These are phyloP conservation scores for Agrypnia vestita DNA, from an alignment of 1,140 invertebrate species.

Conservation along the genomic window DNA sequence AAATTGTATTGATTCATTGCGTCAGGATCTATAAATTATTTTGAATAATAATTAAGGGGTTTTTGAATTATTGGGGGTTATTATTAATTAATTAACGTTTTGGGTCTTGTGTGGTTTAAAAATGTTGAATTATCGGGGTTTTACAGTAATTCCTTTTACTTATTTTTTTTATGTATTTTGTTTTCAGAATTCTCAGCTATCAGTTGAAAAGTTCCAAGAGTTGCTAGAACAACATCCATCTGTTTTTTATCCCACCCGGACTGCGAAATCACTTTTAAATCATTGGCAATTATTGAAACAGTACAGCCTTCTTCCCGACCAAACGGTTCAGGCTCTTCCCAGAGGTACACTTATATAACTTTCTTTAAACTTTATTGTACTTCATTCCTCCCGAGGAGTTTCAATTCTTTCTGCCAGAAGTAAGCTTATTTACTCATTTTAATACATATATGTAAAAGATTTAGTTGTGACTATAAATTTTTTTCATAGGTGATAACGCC, in stretches of 20 bases:
- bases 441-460: background rate
- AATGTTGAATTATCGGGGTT: too few relatives aligned
- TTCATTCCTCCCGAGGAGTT: background rate
- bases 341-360: slow-evolving; percentile 65
- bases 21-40: too few relatives aligned
- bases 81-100: too few relatives aligned
- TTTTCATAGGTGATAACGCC: slow-evolving; percentile 76
- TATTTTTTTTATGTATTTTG: slow-evolving; percentile 24
- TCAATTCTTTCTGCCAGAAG: background rate
- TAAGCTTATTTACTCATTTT: background rate
- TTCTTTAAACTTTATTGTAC: background rate
- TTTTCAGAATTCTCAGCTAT: slow-evolving; percentile 70
- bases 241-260: slow-evolving; percentile 90
- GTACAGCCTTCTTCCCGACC: slow-evolving; percentile 93
- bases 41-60: too few relatives aligned
- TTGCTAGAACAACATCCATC: slow-evolving; percentile 89
- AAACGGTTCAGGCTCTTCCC: slow-evolving; percentile 81
- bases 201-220: slow-evolving; percentile 87
- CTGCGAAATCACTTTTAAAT: slow-evolving; percentile 86
- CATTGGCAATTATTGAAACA: slow-evolving; percentile 97
- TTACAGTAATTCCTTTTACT: background rate
- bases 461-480: background rate
- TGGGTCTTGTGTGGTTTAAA: too few relatives aligned
- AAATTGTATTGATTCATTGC: too few relatives aligned
- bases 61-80: too few relatives aligned